Base-by-base conservation (phyloP, 2,797 vertebrate species). In the Leuciscus waleckii region DNA sequence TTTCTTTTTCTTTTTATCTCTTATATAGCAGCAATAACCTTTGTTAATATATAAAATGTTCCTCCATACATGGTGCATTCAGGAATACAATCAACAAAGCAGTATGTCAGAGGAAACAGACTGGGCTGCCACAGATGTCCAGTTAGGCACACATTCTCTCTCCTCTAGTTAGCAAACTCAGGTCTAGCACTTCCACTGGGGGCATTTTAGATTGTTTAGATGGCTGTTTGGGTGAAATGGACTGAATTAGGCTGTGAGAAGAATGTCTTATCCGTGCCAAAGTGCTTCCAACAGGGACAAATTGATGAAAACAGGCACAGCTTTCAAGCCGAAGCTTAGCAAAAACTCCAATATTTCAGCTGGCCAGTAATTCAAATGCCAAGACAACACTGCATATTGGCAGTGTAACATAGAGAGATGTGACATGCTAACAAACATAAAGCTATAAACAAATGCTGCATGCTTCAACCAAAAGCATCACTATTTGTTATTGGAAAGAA, bases 271-370 rank as follows among this genome's bases (percentile, higher is more conserved):
- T 91, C 90, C 88, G 82, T 91, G 92, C 90, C 75, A 94, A 93
- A 92, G 89, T 90, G 91, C 84, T 91, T 93, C 87, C 91, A 91
- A 67, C 81, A 90, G 91, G 84, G 88, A 92, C 86, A 81, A 90
- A 89, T 80, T 90, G 87, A 83, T 21, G 16, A 91, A 89, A 88
- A 90, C 90, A 87, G 89, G 89, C 86, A 89, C 78, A 87, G 61
- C 81, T 90, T 94, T 94, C 87, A 92, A 89, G 91, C 89, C 90
- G 87, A 75, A 82, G 86, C 89, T 83, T 85, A 82, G 65, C 90
- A 94, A 92, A 92, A 91, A 85, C 91, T 89, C 90, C 92, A 92
- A 89, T 93, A 94, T 94, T 92, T 95, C 92, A 95, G 92, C 83
- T 91, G 89, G 46, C 89, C 86, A 90, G 87, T 92, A 90, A 88